phyloP scores from a whole-genome alignment of 2,113 vertebrate species.

The Paradoxurus hermaphroditus region DNA sequence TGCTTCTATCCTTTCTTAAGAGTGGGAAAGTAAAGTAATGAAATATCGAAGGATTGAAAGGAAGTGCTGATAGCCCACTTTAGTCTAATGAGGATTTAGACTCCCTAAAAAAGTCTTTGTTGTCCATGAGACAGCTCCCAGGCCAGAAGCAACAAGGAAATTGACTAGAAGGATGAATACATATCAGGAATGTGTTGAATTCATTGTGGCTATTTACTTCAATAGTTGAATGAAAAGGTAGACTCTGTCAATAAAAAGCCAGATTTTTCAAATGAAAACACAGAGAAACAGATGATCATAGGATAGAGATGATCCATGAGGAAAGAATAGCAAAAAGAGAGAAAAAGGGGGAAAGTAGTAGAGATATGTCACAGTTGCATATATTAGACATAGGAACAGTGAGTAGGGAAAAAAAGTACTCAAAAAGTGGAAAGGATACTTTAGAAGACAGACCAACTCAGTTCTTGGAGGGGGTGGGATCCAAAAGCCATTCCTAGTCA shows the following conservation, averaged over 20 bases:
- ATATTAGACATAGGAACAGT: background rate
- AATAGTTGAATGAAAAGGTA: background rate
- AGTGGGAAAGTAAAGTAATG: background rate
- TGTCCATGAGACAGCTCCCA: background rate
- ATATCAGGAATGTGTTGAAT: background rate
- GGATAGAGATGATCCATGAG: background rate
- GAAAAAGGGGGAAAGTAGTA: background rate
- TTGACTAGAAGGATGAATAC: background rate
- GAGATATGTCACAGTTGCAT: background rate
- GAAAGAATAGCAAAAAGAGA: background rate
- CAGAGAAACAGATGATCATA: background rate
- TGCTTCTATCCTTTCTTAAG: background rate
- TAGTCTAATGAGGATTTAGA: background rate
- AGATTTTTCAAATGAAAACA: slow-evolving; percentile 11
- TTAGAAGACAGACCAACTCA: background rate
- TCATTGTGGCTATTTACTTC: background rate
- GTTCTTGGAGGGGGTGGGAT: background rate
- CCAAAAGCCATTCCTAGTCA: background rate
- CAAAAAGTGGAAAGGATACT: background rate
- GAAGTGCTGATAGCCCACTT: background rate
- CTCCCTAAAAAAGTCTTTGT: background rate
- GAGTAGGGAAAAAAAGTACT: background rate
- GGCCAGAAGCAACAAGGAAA: background rate
- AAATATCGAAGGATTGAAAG: background rate
- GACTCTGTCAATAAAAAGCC: background rate